Base-by-base conservation (phyloP, 2,113 vertebrate genomes). In the Micronycteris hirsuta region DNA sequence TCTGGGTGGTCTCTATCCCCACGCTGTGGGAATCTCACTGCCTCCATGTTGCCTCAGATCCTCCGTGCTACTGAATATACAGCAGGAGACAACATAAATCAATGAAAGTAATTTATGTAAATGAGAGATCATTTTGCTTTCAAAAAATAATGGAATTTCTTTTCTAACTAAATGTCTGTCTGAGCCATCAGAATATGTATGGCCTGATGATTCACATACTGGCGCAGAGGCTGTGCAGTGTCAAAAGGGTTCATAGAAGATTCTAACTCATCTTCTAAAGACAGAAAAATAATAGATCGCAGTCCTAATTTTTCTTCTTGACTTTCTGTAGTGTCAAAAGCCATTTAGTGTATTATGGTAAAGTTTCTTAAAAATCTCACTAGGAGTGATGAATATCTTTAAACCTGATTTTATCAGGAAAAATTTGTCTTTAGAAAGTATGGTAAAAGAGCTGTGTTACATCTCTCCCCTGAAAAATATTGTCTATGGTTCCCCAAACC, bases 251-350 rank as follows among this genome's bases (percentile, higher is more conserved):
- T 95, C 61, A 89, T 24, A 82, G 54, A 93, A 16, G 47, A 91
- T 96, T 89, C n/a, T 86, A 97, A 94, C n/a, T 91, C 45, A 94
- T 78, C 36, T 96, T 52, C 26, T 85, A 73, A 28, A 96, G 91
- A 86, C 38, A 94, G 68, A 93, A 96, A 96, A 96, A 89, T 83
- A 89, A 74, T 54, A 86, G 77, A 85, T 90, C 38, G 92, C 78
- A 70, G 71, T 90, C 56, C 41, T 78, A 71, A 90, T 96, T 97
- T 92, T 97, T 95, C 68, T 96, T 94, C 58, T 96, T 80, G 94
- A 43, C 83, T 74, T 89, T 89, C 49, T 49, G 2, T 36, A 24
- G 11, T 95, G 74, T 95, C 91, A 97, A 97, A 97, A 93, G 54
- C 22, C 76, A 90, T 47, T 95, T 93, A 81, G 91, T 26, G 11